Conservation (phyloP, 2,113 vertebrate genomes). For the Tinamus guttatus region DNA sequence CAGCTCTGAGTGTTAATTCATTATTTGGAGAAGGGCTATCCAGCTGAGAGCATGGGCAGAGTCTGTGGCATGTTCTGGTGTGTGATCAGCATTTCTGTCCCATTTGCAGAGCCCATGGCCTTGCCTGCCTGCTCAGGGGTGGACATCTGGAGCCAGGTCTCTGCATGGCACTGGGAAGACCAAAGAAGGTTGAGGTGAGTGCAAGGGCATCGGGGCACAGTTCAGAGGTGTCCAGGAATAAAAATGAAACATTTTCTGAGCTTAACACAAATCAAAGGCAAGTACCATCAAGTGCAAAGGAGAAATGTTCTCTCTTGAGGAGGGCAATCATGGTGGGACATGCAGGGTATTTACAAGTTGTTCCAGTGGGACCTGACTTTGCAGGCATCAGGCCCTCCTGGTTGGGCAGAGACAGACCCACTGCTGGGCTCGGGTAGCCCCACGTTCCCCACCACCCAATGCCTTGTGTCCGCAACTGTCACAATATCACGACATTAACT, state of each 20-base stretch:
- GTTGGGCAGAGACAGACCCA: background rate
- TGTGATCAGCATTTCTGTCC: background rate
- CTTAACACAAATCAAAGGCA: background rate
- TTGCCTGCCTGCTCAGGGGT: background rate
- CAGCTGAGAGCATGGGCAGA: background rate
- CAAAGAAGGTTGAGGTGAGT: background rate
- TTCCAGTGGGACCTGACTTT: background rate
- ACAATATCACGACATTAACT: background rate
- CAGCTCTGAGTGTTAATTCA: background rate
- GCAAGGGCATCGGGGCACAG: background rate
- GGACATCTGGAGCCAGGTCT: background rate
- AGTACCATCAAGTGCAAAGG: accelerated
- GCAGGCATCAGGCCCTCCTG: background rate
- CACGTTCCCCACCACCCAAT: no score
- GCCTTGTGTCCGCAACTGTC: background rate
- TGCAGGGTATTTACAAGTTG: background rate
- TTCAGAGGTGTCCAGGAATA: background rate
- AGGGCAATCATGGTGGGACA: background rate
- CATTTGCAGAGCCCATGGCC: background rate
- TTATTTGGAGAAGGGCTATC: background rate
- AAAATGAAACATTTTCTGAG: no score
- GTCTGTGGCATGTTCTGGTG: background rate
- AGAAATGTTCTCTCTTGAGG: background rate
- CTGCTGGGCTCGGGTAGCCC: background rate
- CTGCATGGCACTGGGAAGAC: background rate